Evolutionary conservation across 2,888 invertebrate genomes (phyloP), one percentile per base, ranked within the genome.

Genomic region (Polyommatus icarus): DNA sequence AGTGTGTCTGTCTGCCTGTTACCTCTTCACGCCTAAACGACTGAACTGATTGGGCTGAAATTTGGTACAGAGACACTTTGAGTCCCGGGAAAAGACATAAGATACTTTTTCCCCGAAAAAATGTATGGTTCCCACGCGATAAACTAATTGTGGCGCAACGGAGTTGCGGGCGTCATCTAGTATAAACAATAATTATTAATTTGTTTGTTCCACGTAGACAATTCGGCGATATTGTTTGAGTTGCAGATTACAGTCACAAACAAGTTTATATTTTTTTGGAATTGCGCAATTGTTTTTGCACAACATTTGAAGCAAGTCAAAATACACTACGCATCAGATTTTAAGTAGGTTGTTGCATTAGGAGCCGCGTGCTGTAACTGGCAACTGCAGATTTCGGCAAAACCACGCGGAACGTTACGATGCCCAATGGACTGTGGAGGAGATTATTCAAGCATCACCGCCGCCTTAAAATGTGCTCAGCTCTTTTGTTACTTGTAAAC

Each of bases 361-460:
- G 83, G 82, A 79, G 79, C 81, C 77, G 29, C 59, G 80, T 92
- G 89, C 90, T 85, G 92, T 88, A 92, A 92, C 83, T 83, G 83
- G 92, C 88, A 92, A 92, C 83, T 83, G 83, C 81, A 79, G 83
- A 87, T 91, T 91, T 91, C 88, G 87, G 86, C 87, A 87, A 87
- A 90, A 90, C 90, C 89, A 89, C 89, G 88, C 88, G 87, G 86
- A 87, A 87, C 88, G 84, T 67, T 67, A 67, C 67, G 2, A 15
- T 82, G 85, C 83, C 86, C 90, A 91, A 90, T 91, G 89, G 88
- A 88, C 86, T 89, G 89, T 88, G 86, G 84, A 82, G 84, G 81
- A 83, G 83, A 80, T 82, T 80, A 82, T 57, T 57, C 76, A 77
- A 76, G 76, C 59, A 80, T 80, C 78, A 79, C 79, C 79, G 75